phyloP scores from a whole-genome alignment of 2,888 invertebrate genomes.

The Amaurobius ferox region DNA sequence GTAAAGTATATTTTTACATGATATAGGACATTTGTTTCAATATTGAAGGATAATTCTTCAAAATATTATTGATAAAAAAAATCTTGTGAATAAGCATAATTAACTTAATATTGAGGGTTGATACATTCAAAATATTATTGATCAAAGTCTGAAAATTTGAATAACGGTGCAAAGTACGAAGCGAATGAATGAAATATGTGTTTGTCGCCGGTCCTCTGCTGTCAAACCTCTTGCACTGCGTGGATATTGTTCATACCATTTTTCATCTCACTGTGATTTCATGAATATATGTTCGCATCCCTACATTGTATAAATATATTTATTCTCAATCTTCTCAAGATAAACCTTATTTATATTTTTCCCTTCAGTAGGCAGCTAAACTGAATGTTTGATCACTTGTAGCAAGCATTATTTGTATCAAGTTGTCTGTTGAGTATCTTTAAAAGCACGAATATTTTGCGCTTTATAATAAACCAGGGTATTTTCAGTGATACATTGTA shows the following conservation, averaged over 20 bases:
- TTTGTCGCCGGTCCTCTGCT: background rate
- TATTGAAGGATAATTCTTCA: too few relatives aligned
- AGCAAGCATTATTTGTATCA: background rate
- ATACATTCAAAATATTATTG: too few relatives aligned
- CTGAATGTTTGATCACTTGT: background rate
- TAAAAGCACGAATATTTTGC: background rate
- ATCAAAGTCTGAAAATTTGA: too few relatives aligned
- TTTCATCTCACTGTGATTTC: slow-evolving; percentile 23
- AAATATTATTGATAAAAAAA: too few relatives aligned
- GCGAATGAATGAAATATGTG: too few relatives aligned
- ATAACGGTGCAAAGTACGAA: too few relatives aligned
- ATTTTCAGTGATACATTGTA: background rate
- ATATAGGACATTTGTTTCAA: too few relatives aligned
- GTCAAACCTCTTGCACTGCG: background rate
- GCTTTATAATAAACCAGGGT: background rate
- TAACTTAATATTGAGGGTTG: too few relatives aligned
- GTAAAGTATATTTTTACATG: too few relatives aligned
- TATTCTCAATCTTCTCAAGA: background rate
- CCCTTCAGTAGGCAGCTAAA: slow-evolving; percentile 70
- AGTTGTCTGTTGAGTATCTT: background rate
- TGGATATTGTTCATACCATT: background rate
- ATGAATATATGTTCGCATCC: background rate
- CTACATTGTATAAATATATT: background rate
- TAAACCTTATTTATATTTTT: slow-evolving; percentile 23
- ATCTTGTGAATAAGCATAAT: too few relatives aligned